Evolutionary conservation across 2,113 vertebrate species (phyloP), one percentile per base, ranked within the genome.

Genomic region (Ondatra zibethicus): DNA sequence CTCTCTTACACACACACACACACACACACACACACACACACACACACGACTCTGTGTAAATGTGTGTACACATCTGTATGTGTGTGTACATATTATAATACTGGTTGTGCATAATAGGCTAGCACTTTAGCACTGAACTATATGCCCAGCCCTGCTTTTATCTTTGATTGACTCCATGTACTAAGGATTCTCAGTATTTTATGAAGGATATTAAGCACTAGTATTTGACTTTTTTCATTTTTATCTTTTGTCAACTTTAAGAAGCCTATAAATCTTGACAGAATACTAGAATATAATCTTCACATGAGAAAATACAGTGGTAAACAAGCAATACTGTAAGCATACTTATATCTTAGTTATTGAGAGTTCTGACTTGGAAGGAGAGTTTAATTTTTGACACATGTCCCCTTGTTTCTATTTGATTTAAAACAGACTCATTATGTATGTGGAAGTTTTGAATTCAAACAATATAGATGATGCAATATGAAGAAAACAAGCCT

Each of bases 151-250:
- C 8, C 14, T 65, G 7, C 85, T 70, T 47, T 94, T 65, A 45
- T 68, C 68, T 90, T 84, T 45, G 21, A 68, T n/a, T 82, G 33
- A 8, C 17, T 84, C 84, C 33, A 3, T 52, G 11, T 82, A 42
- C 27, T 78, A 11, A 94, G n/a, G 16, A 55, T 39, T 90, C 42
- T 91, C 61, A 63, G 61, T 63, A 63, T 63, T 63, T 63, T 9
- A 58, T 58, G 55, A 58, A 58, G 17, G 17, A 19, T 58, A 58
- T 78, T 70, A 14, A 3, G 81, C 33, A 70, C 65, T 29, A 58
- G 11, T 65, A 2, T 78, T 96, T 95, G 21, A 12, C 81, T 94
- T 80, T 5, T 70, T 88, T 92, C 23, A 45, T 89, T 92, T 94
- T 94, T 61, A 39, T 72, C 27, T 39, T 88, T 78, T 68, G 5